Base-by-base conservation (phyloP, 2,888 invertebrate species). In the Ethmia dodecea region DNA sequence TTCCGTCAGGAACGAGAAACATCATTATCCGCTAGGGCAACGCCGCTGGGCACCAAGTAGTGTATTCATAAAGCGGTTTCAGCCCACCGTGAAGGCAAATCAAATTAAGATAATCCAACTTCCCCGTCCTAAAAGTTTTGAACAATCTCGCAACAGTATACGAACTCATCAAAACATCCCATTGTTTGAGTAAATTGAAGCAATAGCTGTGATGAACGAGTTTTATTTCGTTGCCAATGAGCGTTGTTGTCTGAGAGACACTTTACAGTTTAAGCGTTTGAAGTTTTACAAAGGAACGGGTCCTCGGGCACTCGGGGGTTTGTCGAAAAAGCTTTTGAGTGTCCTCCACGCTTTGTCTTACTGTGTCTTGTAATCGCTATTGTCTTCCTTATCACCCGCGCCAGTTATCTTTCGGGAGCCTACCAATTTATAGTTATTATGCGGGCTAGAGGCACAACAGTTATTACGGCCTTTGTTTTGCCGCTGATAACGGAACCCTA, bases 401-500 rank as follows among this genome's bases (percentile, higher is more conserved):
- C 43, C 47, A 56, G 57, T 61, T 71, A 66, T 70, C 65, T 63
- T 42, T 40, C 27, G 41, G 49, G 45, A 28, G 32, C 47, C 53
- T 48, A 57, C 59, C 60, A 59, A 69, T 69, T 71, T 66, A 64
- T 64, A 67, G 66, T 69, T 65, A 66, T 67, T 60, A 66, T 68
- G 62, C 59, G 68, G 60, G 55, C 51, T 52, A 55, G 45, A 50
- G 58, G 59, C 55, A 49, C 47, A 52, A 49, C 47, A 43, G 60
- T 64, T 61, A 63, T 58, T 56, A 51, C 48, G 37, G 38, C 38
- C 58, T 58, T 60, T 64, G 69, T 69, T 70, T 63, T 44, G 48
- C 39, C 42, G 20, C 49, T 53, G 66, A 66, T 68, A 66, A 60
- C 56, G 54, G 48, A 51, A 49, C 45, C 43, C 45, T 58, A 49